Evolutionary conservation across 2,888 invertebrate genomes (phyloP).

Genomic region (Caenorhabditis virilis): DNA sequence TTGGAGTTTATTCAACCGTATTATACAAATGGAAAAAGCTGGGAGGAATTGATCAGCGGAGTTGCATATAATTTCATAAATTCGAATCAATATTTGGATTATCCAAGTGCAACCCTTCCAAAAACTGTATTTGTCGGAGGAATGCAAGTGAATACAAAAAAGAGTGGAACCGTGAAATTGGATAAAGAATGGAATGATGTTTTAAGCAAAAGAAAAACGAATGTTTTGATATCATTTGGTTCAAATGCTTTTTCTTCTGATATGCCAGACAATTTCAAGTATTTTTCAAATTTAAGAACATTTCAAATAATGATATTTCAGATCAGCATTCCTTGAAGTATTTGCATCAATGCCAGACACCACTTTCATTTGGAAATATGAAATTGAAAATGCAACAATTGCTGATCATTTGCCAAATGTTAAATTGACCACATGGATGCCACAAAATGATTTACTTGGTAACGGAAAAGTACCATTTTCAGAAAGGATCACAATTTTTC

Average conservation of each 20-base stretch:
- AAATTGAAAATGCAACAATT: conserved; percentile 25
- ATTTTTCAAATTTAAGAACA: neutral
- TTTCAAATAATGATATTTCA: too few relatives aligned
- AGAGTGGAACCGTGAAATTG: conserved; percentile 7
- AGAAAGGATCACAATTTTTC: conserved; percentile 6
- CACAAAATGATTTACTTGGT: conserved; percentile 31
- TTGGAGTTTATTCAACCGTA: conserved; percentile 16
- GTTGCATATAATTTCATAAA: conserved; percentile 28
- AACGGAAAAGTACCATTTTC: neutral
- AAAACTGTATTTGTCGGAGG: conserved; percentile 40
- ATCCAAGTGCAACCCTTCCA: conserved; percentile 29
- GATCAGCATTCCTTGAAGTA: conserved; percentile 19
- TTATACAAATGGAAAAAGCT: conserved; percentile 6
- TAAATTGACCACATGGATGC: conserved; percentile 31
- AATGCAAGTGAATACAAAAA: conserved; percentile 34
- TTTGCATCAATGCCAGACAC: conserved; percentile 26
- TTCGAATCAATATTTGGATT: conserved; percentile 34
- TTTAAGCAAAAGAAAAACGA: conserved; percentile 15
- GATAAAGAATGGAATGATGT: conserved; percentile 21
- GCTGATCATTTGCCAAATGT: conserved; percentile 30
- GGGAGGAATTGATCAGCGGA: conserved; percentile 15
- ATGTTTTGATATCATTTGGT: conserved; percentile 38
- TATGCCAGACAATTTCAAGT: conserved; percentile 34
- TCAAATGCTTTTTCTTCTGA: conserved; percentile 27
- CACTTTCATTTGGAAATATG: conserved; percentile 46